Evolutionary conservation across 92 coral and sea anemone species (phyloP), one percentile per base, ranked within the genome.

Genomic region (Porites cylindrica): DNA sequence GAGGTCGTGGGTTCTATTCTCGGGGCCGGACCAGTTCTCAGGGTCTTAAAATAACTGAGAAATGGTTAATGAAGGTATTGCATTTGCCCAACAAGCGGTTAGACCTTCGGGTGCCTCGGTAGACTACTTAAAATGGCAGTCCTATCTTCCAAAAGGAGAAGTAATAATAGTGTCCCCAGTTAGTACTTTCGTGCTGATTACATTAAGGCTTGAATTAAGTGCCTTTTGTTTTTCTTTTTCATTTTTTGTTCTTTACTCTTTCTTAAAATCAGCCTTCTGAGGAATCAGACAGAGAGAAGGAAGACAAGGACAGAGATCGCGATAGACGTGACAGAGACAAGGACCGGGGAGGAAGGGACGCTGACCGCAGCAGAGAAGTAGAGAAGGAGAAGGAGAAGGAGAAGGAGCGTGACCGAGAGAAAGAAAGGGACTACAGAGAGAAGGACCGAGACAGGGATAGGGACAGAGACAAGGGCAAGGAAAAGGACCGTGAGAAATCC

Each of bases 281-380:
- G 2, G 99, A 93, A 47, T 97, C 99, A 2, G 99, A 95, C 19
- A 86, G 96, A 17, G 98, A 94, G 66, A 97, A 92, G 80, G 98
- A 94, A 21, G 93, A 78, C 58, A 81, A 72, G 65, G 90, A 91
- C 23, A 77, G 73, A 53, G 95, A 92, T 1, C 70, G 75, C 60
- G 93, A 85, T 18, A 85, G 90, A 56, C 91, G 89, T 11, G 89
- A 85, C 10, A 83, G 89, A 65, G 92, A 93, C 23, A 89, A 72
- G 60, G 96, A 93, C 10, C 85, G 92, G 20, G 82, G 70, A 83
- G 90, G 90, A 18, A 89, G 77, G 51, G 96, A 93, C 7, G 63
- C 71, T 70, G 95, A 92, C 51, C 82, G 92, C 23, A 89, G 89
- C 60, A 78, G 83, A 13, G 93, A 92, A 4, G 77, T 76, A 14